Base-by-base conservation (phyloP, 1,140 invertebrate genomes). In the Procambarus clarkii region DNA sequence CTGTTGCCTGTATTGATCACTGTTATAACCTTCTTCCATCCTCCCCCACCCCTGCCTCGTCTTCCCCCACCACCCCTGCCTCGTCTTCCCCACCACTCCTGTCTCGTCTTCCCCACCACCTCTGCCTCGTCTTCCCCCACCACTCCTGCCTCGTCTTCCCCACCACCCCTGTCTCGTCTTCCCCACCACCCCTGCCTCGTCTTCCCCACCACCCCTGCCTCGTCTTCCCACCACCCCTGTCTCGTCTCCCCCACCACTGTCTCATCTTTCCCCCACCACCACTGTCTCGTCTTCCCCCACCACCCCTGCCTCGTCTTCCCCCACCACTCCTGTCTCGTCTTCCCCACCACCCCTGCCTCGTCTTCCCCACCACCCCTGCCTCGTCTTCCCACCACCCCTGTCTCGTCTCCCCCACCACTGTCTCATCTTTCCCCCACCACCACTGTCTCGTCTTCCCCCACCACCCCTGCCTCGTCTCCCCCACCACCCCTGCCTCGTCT, bases 101-200 rank as follows among this genome's bases (percentile, higher is more conserved):
- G 45, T 15, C 3, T 34, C 60, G 13, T 84, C 60, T 45, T 3
- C 21, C 34, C 11, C 82, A 69, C 60, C 46, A 18, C 58, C 58
- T 45, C 58, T 83, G 58, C 45, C 58, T 34, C 81, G 69, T 44
- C 48, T 44, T 69, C 82, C 48, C 58, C 69, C 80, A n/a, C 80
- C 24, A 15, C 45, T 44, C 18, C 81, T 83, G 8, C 21, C 58
- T 83, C 54, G 60, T 58, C 54, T 13, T 1, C 7, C 7, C 54
- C 54, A 58, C 54, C 24, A 48, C 50, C 80, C 50, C 80, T 24
- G 2, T 64, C 80, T 5, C 82, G 13, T 45, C 69, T 34, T 34
- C 34, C 34, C 34, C 34, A 34, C 34, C 34, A 34, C 82, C 58
- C 82, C 34, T 50, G 15, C 24, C 48, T 24, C 24, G 69, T 58